phyloP scores from a whole-genome alignment of 2,797 vertebrate genomes.

The Delichon dasypus region DNA sequence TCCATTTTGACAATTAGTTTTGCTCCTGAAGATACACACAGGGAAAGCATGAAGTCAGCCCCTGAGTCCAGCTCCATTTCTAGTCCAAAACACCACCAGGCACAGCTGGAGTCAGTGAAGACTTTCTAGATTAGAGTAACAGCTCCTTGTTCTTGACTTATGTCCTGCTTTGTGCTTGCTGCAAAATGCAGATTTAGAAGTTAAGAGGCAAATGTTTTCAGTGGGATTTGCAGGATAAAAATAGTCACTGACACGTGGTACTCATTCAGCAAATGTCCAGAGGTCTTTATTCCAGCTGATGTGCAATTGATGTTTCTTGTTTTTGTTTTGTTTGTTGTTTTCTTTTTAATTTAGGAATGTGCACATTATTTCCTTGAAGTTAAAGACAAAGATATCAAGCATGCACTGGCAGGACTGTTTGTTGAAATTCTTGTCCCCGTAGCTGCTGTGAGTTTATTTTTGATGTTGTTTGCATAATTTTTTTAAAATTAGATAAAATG shows the following conservation, averaged over 20 bases:
- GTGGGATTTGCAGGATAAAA: not conserved
- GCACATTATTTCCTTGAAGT: slow-evolving; percentile 99
- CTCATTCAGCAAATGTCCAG: not conserved
- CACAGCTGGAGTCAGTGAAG: not conserved
- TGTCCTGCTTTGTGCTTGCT: not conserved
- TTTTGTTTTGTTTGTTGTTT: not conserved
- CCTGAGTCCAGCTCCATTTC: not conserved
- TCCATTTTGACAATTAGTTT: not conserved
- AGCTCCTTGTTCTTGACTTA: not conserved
- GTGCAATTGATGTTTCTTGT: not conserved
- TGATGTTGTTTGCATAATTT: slow-evolving; percentile 12
- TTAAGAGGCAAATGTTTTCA: slow-evolving; percentile 13
- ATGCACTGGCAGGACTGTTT: slow-evolving; percentile 96
- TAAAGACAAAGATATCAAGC: slow-evolving; percentile 99
- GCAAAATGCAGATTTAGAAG: not conserved
- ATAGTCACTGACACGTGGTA: not conserved
- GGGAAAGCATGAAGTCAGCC: not conserved
- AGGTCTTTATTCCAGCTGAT: not conserved
- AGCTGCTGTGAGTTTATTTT: slow-evolving; percentile 90
- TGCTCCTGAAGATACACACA: not conserved
- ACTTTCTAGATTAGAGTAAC: not conserved
- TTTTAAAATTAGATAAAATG: not conserved
- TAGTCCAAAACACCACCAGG: not conserved
- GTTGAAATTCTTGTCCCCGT: slow-evolving; percentile 98
- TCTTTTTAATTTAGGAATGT: slow-evolving; percentile 84